Evolutionary conservation across 1,140 invertebrate species (phyloP), one percentile per base, ranked within the genome.

Genomic region (Oryzaephilus surinamensis): DNA sequence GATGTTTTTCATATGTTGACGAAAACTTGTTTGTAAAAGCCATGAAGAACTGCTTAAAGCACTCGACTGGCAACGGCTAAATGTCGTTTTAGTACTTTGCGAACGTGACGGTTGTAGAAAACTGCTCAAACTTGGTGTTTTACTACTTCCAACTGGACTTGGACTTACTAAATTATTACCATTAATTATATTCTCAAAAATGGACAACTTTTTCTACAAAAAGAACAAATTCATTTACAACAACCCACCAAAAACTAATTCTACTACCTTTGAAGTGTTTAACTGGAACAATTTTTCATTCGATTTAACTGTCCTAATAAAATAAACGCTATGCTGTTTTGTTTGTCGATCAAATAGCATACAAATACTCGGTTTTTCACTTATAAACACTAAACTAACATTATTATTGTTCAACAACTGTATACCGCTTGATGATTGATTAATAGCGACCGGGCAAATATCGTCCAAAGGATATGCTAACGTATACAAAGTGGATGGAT

Each of bases 391-490:
- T 13, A 74, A 65, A 54, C 67, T 64, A 14, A 67, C 46, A 42
- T 64, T 61, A 0, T 58, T 58, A 50, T 71, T 68, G 29, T 67
- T 68, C 32, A 70, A 64, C 32, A 69, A 65, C 28, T 71, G 66
- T 52, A 65, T 38, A 66, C 32, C 21, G 4, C 8, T n/a, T 7
- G 61, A 62, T 52, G 73, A 72, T 50, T 74, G 73, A 54, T 81
- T 84, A 21, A 83, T 73, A 4, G 91, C 66, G 18, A 93, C 73
- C 3, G 89, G 89, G 35, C 79, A 78, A 18, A 92, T 81, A 66
- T 94, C 90, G 65, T 93, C 84, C 18, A 94, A 64, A 1, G 89
- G 88, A 72, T 94, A 87, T 13, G 80, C 70, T 46, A 94, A 63
- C 18, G 86, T 89, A 64, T 87, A 94, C 27, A 86, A 67, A 1